Evolutionary conservation across 2,888 invertebrate species (phyloP).

Genomic region (Torymus texanus): DNA sequence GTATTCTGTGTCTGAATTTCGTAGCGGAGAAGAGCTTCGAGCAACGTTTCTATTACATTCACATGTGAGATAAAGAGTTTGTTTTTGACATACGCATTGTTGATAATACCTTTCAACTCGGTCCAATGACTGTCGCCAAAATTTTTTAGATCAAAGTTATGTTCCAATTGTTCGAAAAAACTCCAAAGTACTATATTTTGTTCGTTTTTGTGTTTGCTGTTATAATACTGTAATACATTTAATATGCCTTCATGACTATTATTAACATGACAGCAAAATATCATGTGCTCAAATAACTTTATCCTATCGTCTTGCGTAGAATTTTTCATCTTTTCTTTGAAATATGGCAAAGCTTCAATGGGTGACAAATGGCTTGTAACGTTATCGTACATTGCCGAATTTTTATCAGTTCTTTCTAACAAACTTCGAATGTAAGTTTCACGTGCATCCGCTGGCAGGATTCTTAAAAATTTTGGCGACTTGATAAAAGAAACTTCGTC

Average conservation of each 20-base stretch:
- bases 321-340: neutral
- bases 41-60: neutral
- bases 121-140: conserved; percentile 63
- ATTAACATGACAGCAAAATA: conserved; percentile 68
- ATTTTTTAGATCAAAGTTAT: conserved; percentile 57
- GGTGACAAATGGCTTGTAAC: conserved; percentile 23
- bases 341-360: neutral
- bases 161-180: neutral
- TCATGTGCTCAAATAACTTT: conserved; percentile 58
- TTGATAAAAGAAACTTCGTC: neutral
- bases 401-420: neutral
- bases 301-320: neutral
- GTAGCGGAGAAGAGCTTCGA: neutral
- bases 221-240: conserved; percentile 63
- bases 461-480: neutral
- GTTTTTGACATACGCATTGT: conserved; percentile 53
- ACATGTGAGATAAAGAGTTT: conserved; percentile 18
- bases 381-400: neutral
- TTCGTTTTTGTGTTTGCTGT: conserved; percentile 69
- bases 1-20: neutral
- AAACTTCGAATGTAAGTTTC: neutral
- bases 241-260: conserved; percentile 64
- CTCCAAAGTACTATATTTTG: neutral
- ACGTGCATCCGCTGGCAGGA: conserved; percentile 3
- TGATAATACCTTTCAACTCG: conserved; percentile 63